Percentiles rank a stretch among this genome's conserved stretches.
Evolutionary conservation across 2,113 vertebrate genomes (phyloP).

Genomic region (Haplochromis vanheusdeni): DNA sequence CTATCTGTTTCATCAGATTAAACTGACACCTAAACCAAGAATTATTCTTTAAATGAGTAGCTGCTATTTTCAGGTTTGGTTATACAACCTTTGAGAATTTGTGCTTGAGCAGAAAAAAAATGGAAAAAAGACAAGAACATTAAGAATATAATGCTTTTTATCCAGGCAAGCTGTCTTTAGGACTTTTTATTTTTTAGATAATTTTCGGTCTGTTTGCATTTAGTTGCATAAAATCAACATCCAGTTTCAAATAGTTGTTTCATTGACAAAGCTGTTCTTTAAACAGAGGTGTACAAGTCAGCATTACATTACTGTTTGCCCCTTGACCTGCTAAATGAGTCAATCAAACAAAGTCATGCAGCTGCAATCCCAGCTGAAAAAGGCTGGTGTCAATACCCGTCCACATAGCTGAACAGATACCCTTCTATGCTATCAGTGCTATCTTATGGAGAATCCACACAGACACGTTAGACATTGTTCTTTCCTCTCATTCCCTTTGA

Average conservation of each 20-base stretch:
- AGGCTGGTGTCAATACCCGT: fast-evolving
- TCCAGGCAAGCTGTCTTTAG: background rate
- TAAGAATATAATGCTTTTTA: background rate
- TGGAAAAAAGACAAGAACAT: background rate
- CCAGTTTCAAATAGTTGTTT: background rate
- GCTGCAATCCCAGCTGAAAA: background rate
- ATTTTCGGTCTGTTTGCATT: background rate
- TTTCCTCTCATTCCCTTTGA: background rate
- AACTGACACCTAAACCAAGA: background rate
- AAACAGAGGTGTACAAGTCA: background rate
- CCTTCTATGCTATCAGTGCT: background rate
- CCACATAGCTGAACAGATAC: background rate
- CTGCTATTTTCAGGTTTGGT: background rate
- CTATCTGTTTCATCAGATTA: background rate
- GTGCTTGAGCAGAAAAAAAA: background rate
- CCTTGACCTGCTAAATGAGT: background rate
- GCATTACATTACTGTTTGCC: background rate
- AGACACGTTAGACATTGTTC: fast-evolving
- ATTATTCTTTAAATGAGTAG: background rate
- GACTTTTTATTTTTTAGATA: background rate
- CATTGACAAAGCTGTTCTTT: background rate
- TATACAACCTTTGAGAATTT: background rate
- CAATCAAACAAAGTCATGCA: background rate
- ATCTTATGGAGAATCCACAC: background rate
- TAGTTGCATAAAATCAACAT: background rate